Evolutionary conservation across 2,888 invertebrate species (phyloP).

Genomic region (Ernsta delagoae): DNA sequence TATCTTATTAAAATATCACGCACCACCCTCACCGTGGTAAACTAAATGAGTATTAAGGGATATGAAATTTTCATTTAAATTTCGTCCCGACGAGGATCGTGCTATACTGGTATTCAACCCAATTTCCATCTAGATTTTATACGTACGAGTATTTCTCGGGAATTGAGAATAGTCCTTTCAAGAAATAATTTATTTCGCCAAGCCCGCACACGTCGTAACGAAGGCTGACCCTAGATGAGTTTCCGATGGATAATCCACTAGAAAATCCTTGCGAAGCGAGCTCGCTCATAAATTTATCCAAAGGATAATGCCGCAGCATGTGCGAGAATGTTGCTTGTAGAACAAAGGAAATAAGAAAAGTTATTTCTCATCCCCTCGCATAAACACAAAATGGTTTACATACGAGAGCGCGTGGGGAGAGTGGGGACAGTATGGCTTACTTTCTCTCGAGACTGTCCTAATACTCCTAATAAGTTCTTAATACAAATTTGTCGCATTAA

Average conservation of each 20-base stretch:
- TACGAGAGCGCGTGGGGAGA: constrained; percentile 41
- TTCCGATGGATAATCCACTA: constrained; percentile 33
- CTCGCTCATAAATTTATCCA: constrained; percentile 43
- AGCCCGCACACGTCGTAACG: constrained; percentile 24
- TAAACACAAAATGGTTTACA: constrained; percentile 56
- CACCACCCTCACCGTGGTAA: neutral
- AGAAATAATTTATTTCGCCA: constrained; percentile 34
- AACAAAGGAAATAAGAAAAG: constrained; percentile 54
- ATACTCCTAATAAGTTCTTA: too few species aligned
- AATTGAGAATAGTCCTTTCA: constrained; percentile 25
- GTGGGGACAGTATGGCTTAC: constrained; percentile 37
- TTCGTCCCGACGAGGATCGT: neutral
- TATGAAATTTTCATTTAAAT: constrained; percentile 7
- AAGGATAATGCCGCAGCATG: constrained; percentile 40
- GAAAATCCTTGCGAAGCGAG: constrained; percentile 33
- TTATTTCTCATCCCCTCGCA: constrained; percentile 50
- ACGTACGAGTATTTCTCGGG: constrained; percentile 1
- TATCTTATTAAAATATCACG: neutral
- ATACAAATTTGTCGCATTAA: too few species aligned
- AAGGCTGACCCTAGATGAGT: constrained; percentile 33
- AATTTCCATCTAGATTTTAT: constrained; percentile 16
- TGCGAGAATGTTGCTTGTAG: constrained; percentile 42
- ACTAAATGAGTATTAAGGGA: neutral
- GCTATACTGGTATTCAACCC: neutral
- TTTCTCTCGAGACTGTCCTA: constrained; percentile 14